phyloP scores from a whole-genome alignment of 2,113 vertebrate genomes.

The Hydrolagus affinis region DNA sequence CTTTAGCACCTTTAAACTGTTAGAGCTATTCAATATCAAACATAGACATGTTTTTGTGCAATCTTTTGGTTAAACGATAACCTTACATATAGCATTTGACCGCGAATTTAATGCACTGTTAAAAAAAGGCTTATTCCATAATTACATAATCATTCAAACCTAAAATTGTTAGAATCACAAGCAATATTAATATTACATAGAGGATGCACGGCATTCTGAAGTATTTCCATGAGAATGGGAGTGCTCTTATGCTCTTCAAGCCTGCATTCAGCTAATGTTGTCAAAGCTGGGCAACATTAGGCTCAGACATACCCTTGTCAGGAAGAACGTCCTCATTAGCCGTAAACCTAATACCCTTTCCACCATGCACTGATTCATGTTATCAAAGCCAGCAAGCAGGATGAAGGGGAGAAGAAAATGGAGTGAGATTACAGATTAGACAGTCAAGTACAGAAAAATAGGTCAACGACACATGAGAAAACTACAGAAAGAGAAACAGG shows the following conservation, averaged over 20 bases:
- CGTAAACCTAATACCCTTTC: constrained; percentile 92
- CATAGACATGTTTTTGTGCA: background rate
- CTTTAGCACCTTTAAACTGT: background rate
- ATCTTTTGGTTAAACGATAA: background rate
- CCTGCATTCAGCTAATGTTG: constrained; percentile 40
- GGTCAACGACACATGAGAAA: background rate
- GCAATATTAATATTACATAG: background rate
- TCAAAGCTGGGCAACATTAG: constrained; percentile 45
- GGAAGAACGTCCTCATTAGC: constrained; percentile 83
- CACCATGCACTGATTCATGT: constrained; percentile 82
- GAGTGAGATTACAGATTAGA: constrained; percentile 35
- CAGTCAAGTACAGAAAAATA: background rate
- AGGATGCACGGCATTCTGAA: constrained; percentile 8
- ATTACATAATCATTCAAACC: background rate
- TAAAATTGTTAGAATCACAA: constrained; percentile 17
- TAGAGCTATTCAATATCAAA: background rate
- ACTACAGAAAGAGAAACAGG: constrained; percentile 8
- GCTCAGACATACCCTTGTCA: constrained; percentile 76
- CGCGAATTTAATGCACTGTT: background rate
- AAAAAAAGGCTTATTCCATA: background rate
- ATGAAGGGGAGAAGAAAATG: constrained; percentile 54
- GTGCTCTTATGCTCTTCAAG: background rate
- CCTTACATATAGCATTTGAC: background rate
- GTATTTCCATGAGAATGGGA: background rate
- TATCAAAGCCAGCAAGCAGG: constrained; percentile 61